Evolutionary conservation across 2,888 invertebrate genomes (phyloP), one percentile per base, ranked within the genome.

Genomic region (Automeris io): DNA sequence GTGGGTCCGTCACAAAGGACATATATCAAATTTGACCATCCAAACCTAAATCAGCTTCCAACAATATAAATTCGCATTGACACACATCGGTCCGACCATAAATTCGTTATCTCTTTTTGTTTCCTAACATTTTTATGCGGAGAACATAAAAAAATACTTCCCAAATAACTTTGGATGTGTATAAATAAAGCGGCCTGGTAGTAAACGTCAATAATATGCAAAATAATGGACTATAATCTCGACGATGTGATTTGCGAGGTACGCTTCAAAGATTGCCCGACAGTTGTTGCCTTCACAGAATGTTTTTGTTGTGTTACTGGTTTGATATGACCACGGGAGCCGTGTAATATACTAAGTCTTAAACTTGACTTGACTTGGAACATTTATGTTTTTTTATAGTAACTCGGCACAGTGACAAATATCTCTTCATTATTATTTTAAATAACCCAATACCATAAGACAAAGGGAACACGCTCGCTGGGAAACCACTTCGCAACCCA

Each of bases 141-240:
- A 65, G 65, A 66, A 61, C 67, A 32, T 64, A 74, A 70, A 74
- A 77, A 79, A 81, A 85, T 81, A 72, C 79, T 83, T 81, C 82
- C 77, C 79, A 83, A 83, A 85, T 85, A 82, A 72, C 80, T 82
- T 62, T 61, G 74, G 63, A 67, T 65, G 63, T 59, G 54, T 70
- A 85, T 85, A 85, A 86, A 85, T 83, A 83, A 78, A 72, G 67
- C 70, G 60, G 69, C 74, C 64, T 70, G 81, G 85, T 81, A 83
- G 82, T 86, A 85, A 85, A 83, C 72, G 85, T 85, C 85, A 80
- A 82, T 81, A 85, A 81, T 80, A 86, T 85, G 80, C 78, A 83
- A 83, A 85, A 80, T 83, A 85, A 83, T 85, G 81, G 76, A 77
- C 77, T 78, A 73, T 81, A 79, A 83, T 82, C 78, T 79, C 55